These are phyloP conservation scores for Leucoma salicis DNA, from an alignment of 2,888 invertebrate genomes.

Conservation along the genomic window DNA sequence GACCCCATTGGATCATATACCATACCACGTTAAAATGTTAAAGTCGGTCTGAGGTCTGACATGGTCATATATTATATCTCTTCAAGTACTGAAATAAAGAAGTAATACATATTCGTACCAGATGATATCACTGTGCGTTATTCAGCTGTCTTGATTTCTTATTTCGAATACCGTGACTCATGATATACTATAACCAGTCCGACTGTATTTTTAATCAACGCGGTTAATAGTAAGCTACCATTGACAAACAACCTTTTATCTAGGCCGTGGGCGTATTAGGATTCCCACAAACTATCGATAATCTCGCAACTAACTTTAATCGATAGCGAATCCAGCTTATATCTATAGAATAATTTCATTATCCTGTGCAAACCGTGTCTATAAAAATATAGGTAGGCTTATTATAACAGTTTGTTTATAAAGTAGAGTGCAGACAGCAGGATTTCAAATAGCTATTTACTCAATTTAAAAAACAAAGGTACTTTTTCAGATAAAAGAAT, in stretches of 20 bases:
- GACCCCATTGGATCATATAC: no score
- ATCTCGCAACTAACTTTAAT: not conserved
- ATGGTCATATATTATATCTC: no score
- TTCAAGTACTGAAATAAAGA: no score
- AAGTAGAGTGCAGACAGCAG: no score
- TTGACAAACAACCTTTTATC: constrained; percentile 10
- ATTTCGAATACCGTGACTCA: constrained; percentile 22
- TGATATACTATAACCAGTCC: constrained; percentile 15
- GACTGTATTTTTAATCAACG: constrained; percentile 26
- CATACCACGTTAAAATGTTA: no score
- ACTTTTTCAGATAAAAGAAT: no score
- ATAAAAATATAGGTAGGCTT: no score
- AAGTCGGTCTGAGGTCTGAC: no score
- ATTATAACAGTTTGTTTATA: no score
- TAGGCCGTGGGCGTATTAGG: constrained; percentile 15
- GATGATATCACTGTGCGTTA: constrained; percentile 4
- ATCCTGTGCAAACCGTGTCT: not conserved
- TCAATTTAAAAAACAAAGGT: no score
- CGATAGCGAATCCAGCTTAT: not conserved
- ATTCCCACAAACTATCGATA: constrained; percentile 4
- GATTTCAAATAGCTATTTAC: no score
- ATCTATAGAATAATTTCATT: not conserved
- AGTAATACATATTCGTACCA: not conserved
- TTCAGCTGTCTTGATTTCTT: constrained; percentile 8
- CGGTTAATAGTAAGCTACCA: constrained; percentile 15